A percentile compares a stretch with the other conserved stretches of the same genome.
These are phyloP conservation scores for Ctenosaura bakeri DNA, from an alignment of 2,797 vertebrate genomes.

Conservation along the genomic window DNA sequence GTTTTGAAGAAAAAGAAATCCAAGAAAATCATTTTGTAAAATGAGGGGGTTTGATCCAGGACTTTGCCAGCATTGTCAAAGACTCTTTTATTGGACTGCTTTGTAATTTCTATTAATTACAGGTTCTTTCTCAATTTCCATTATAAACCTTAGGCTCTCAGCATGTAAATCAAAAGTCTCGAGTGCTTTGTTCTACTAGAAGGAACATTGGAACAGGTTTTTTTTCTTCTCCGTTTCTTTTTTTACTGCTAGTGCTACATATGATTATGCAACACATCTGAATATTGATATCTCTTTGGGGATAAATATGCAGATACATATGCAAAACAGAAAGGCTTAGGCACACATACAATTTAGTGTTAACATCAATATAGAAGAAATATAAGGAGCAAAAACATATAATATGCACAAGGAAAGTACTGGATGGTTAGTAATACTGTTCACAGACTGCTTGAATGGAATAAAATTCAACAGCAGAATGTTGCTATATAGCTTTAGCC, in stretches of 20 bases:
- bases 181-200: slow-evolving; percentile 28
- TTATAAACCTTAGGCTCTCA: slow-evolving; percentile 26
- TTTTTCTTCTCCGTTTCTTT: neutral
- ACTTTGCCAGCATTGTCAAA: neutral
- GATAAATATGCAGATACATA: slow-evolving; percentile 15
- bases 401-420: slow-evolving; percentile 18
- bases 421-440: neutral
- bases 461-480: neutral
- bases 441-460: neutral
- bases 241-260: slow-evolving; percentile 8
- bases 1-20: neutral
- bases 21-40: neutral
- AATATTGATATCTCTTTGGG: slow-evolving; percentile 34
- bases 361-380: slow-evolving; percentile 8
- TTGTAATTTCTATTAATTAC: slow-evolving; percentile 48
- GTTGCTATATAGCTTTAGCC: neutral
- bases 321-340: slow-evolving; percentile 23
- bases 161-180: slow-evolving; percentile 16
- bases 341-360: neutral
- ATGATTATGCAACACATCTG: slow-evolving; percentile 40
- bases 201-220: slow-evolving; percentile 13
- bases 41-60: neutral
- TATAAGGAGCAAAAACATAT: slow-evolving; percentile 13
- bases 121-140: slow-evolving; percentile 14
- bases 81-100: slow-evolving; percentile 4